Evolutionary conservation across 2,113 vertebrate species (phyloP).

Genomic region (Agapornis roseicollis): DNA sequence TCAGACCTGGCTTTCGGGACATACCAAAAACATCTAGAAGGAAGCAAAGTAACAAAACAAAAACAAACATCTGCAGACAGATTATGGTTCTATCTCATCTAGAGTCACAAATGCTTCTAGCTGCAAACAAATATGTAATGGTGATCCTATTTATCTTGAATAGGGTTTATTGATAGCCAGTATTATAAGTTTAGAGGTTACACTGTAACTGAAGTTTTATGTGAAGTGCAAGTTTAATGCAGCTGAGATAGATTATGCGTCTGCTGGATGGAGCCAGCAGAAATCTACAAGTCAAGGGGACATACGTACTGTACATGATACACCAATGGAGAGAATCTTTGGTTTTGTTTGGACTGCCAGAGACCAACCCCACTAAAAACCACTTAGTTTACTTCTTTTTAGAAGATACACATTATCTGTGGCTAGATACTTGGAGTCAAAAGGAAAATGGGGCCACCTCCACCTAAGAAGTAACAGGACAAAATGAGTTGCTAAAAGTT

Average conservation of each 20-base stretch:
- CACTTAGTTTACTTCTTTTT: background rate
- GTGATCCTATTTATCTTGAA: background rate
- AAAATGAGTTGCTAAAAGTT: background rate
- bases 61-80: background rate
- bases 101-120: background rate
- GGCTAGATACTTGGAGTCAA: background rate
- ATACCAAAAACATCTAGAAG: background rate
- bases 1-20: background rate
- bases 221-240: background rate
- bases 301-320: accelerated
- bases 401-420: background rate
- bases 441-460: background rate
- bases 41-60: background rate
- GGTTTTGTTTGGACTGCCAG: background rate
- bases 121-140: background rate
- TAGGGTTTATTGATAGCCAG: background rate
- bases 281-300: background rate
- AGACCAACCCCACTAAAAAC: background rate
- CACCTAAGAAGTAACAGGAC: background rate
- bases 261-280: background rate
- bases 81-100: background rate
- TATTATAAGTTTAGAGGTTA: background rate
- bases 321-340: background rate
- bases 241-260: background rate
- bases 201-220: background rate